A percentile compares a stretch with the other conserved stretches of the same genome.
Evolutionary conservation across 2,888 invertebrate species (phyloP).

Genomic region (Lepidocyrtoides sp.): DNA sequence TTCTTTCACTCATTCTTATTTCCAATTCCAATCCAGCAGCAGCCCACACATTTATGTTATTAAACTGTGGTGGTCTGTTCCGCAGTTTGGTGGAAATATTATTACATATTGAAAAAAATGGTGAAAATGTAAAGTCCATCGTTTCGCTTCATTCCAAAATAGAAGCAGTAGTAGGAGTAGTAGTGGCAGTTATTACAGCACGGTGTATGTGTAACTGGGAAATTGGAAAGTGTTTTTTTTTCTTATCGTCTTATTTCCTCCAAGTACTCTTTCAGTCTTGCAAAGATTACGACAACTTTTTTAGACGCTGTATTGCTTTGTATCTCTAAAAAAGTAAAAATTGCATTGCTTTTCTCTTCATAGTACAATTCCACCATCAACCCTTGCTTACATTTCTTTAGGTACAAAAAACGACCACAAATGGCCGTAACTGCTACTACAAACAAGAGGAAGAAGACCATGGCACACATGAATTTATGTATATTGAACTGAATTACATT

Average conservation of each 20-base stretch:
- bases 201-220: conserved; percentile 17
- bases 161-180: no score
- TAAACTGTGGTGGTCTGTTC: conserved; percentile 40
- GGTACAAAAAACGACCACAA: conserved; percentile 14
- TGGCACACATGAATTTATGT: conserved; percentile 56
- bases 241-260: conserved; percentile 53
- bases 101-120: conserved; percentile 23
- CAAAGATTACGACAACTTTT: conserved; percentile 27
- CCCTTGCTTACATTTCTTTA: not conserved
- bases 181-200: conserved; percentile 32
- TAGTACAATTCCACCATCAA: not conserved
- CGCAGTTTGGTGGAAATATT: not conserved
- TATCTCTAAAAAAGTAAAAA: conserved; percentile 28
- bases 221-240: conserved; percentile 39
- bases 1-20: not conserved
- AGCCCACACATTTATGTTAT: conserved; percentile 43
- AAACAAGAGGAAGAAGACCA: not conserved
- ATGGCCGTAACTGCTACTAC: not conserved
- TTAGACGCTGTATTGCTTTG: not conserved
- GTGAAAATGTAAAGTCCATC: conserved; percentile 46
- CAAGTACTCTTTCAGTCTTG: conserved; percentile 4
- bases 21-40: conserved; percentile 32
- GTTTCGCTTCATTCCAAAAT: not conserved
- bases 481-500: conserved; percentile 61
- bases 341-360: not conserved